These are phyloP conservation scores for Sylvicapra grimmia DNA, from an alignment of 2,113 vertebrate genomes.

Conservation along the genomic window DNA sequence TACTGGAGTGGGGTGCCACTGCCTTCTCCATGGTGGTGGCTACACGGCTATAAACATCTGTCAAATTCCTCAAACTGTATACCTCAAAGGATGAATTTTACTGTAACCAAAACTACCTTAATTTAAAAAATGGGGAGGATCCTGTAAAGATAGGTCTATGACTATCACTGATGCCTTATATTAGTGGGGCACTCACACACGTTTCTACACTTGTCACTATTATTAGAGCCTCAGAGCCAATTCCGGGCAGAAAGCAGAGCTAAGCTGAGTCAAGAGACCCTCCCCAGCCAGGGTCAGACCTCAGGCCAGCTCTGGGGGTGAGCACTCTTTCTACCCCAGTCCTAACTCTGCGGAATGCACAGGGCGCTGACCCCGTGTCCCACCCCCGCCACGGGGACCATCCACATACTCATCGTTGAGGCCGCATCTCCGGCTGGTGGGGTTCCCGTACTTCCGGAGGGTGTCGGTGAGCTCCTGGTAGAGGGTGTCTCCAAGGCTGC, in stretches of 20 bases:
- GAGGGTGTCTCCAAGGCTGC: constrained; percentile 88
- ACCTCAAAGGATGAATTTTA: background rate
- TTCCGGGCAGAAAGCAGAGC: background rate
- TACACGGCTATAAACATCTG: background rate
- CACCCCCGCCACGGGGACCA: accelerated
- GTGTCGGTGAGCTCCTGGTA: constrained; percentile 91
- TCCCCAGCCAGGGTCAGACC: background rate
- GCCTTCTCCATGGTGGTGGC: background rate
- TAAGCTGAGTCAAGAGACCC: background rate
- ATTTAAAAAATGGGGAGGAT: background rate
- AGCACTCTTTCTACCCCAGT: background rate
- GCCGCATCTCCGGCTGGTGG: constrained; percentile 96
- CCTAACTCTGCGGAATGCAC: background rate
- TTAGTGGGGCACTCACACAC: background rate
- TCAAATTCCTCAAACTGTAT: background rate
- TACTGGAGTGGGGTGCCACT: no score
- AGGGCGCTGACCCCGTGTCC: accelerated
- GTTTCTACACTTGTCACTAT: background rate
- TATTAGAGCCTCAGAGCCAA: background rate
- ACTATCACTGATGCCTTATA: background rate
- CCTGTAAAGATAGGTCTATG: background rate
- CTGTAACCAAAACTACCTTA: background rate
- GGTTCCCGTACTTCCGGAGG: constrained; percentile 92
- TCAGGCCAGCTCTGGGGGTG: accelerated
- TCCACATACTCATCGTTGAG: constrained; percentile 94